phyloP scores from a whole-genome alignment of 2,797 vertebrate genomes.

The Lates japonicus region DNA sequence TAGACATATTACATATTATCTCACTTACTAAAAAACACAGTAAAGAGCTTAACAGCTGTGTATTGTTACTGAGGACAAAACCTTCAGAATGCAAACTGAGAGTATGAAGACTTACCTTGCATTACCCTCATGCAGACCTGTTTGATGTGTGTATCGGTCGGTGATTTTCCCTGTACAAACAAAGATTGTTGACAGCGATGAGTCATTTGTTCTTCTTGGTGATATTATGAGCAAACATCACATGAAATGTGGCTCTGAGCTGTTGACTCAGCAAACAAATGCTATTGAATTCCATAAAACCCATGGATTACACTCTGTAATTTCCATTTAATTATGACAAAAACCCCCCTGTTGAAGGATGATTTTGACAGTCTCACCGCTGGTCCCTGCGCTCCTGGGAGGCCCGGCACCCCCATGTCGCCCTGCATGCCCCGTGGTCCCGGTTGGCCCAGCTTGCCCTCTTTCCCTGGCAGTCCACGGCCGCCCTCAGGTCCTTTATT shows the following conservation, averaged over 20 bases:
- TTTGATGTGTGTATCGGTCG: conserved; percentile 93
- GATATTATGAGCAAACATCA: neutral
- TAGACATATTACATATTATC: neutral
- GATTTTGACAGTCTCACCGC: conserved; percentile 83
- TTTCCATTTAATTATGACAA: neutral
- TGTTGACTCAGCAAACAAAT: neutral
- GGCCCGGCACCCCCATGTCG: conserved; percentile 90
- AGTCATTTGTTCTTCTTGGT: neutral
- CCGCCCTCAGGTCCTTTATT: conserved; percentile 92
- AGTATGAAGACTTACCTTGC: conserved; percentile 89
- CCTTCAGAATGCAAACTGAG: neutral
- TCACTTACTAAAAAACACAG: too few species aligned
- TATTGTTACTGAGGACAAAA: neutral
- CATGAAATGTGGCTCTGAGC: neutral
- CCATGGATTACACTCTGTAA: neutral
- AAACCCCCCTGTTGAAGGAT: neutral
- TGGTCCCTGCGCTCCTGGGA: conserved; percentile 90
- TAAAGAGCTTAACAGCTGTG: neutral
- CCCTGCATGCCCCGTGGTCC: conserved; percentile 96
- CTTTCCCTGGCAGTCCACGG: conserved; percentile 89
- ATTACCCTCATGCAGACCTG: conserved; percentile 97
- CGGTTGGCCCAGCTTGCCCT: conserved; percentile 88
- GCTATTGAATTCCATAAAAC: neutral
- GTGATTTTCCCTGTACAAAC: conserved; percentile 89
- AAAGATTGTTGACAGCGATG: conserved; percentile 4